Base-by-base conservation (phyloP, 2,888 invertebrate genomes). In the Leptothorax acervorum region DNA sequence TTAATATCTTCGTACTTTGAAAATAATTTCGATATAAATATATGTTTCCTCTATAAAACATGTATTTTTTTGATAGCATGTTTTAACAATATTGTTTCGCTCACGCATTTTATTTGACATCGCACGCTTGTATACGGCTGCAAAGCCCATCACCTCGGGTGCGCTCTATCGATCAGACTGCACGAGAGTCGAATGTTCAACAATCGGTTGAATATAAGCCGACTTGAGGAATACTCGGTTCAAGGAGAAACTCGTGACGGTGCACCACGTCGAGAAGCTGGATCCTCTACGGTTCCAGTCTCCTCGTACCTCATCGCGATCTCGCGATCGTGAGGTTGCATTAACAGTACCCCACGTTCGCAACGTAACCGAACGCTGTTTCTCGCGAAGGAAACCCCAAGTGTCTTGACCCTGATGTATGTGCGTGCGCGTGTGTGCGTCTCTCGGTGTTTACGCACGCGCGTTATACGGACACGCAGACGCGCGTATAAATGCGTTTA, bases 281-380 rank as follows among this genome's bases (percentile, higher is more conserved):
- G 85, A 88, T 90, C 84, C 81, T 82, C 85, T 81, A 68, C 53
- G 62, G 71, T 73, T 82, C 70, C 76, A 60, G 74, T 84, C 82
- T 86, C 73, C 85, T 86, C 48, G 82, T 84, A 82, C 81, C 83
- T 91, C 89, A 92, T 91, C 91, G 87, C 86, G 89, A 91, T 92
- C 88, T 86, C 78, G 85, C 87, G 88, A 92, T 93, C 92, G 91
- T 90, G 90, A 90, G 92, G 89, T 89, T 90, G 90, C 91, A 91
- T 92, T 91, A 91, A 92, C 89, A 89, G 87, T 88, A 87, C 88
- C 86, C 86, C 70, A 73, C 84, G 86, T 84, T 89, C 85, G 28
- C 45, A 70, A 23, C 23, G 74, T 55, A 57, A 71, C 78, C 65
- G 74, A 84, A 88, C 65, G 82, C 79, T 81, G 82, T 87, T 90